Evolutionary conservation across 2,888 invertebrate species (phyloP), one percentile per base, ranked within the genome.

Genomic region (Drosophila multiciliata): DNA sequence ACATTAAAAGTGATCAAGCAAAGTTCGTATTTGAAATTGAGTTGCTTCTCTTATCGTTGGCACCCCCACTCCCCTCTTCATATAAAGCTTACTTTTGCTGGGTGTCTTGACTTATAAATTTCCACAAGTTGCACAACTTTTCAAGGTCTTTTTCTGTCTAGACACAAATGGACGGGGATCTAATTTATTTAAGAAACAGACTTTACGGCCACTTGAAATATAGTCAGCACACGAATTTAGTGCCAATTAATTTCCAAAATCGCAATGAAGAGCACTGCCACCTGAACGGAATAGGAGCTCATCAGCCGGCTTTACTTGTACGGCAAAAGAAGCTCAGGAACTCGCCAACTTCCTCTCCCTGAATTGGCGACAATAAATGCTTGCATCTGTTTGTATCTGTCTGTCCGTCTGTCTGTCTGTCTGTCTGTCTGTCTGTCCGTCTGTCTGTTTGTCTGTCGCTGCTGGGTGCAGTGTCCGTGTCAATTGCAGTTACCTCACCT

Each of bases 401-500:
- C 29, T 8, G 7, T 29, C 8, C 8, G 6, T 8, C 29, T 29
- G 29, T 29, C 29, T 29, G 29, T 29, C 33, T 48, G 33, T 57
- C 64, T 48, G 33, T 57, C 64, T 7, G 12, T 20, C 42, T 42
- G 42, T 38, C 15, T 36, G 36, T 15, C 36, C 17, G 38, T 12
- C 15, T 5, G 0, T 12, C 12, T 12, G 20, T 7, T 12, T 20
- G 12, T 12, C 50, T 48, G 33, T 57, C 64, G 58, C 63, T 57
- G 66, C 66, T 57, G 78, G 69, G 67, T 82, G 82, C 69, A 78
- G 85, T 79, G 82, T 84, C 72, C 87, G 83, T 83, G 83, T 83
- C 84, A 84, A 87, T 88, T 87, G 86, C 87, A 83, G 86, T 85
- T 71, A 67, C 75, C 83, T 78, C 87, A 85, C 81, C 83, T 83